Base-by-base conservation (phyloP, 2,888 invertebrate species). In the Scaptomyza flava region DNA sequence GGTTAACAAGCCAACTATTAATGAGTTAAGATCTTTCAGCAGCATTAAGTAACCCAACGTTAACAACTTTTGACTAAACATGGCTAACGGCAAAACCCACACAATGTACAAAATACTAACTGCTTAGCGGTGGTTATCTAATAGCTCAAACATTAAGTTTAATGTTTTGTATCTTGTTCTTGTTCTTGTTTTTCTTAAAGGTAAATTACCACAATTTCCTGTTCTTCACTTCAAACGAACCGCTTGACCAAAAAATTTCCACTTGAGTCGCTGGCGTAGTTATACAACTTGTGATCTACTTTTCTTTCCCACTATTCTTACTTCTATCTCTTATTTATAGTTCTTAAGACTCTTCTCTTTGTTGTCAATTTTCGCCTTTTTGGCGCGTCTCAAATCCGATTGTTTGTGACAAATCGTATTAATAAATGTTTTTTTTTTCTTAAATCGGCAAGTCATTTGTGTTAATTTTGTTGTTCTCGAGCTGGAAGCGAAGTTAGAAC, bases 61-160 rank as follows among this genome's bases (percentile, higher is more conserved):
- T 20, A 38, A 42, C 46, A 53, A 33, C 5, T 14, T 30, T 30
- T 43, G 34, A 33, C 9, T 45, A 51, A 11, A 14, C 20, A 50
- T 38, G 47, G 36, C 43, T 72, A 74, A 63, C 72, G 62, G 72
- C 50, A 46, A 31, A 46, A n/a, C 14, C 31, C 51, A 60, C 51
- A 60, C 23, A 43, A 43, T 59, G 38, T 11, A 43, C 51, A 47
- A 47, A 33, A 33, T 70, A 56, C 46, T 66, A 57, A 61, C 66
- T 58, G 43, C 72, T 68, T 61, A 58, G 72, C 64, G 50, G 58
- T 75, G 50, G 58, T 75, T 77, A 77, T 77, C 72, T 77, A 77
- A 75, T 60, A 68, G 61, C 57, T 31, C 27, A 45, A 41, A 64
- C 72, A 75, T 77, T 23, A 72, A 47, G 47, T 54, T 60, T 68